These are phyloP conservation scores for Phalacrocorax carbo DNA, from an alignment of 2,113 vertebrate genomes.

Conservation along the genomic window DNA sequence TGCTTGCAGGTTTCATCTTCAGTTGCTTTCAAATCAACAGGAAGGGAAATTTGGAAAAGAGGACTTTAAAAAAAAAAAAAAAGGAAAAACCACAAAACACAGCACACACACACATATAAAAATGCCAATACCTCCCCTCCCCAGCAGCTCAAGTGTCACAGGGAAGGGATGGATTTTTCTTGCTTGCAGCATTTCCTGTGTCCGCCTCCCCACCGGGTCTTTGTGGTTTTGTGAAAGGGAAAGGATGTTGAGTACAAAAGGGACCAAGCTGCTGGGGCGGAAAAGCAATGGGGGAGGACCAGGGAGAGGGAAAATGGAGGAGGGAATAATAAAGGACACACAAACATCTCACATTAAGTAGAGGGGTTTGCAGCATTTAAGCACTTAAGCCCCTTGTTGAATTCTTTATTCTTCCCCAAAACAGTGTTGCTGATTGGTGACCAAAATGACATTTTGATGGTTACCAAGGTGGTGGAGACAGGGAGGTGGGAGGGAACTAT, in stretches of 20 bases:
- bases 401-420: background rate
- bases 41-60: background rate
- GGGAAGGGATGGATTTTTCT: background rate
- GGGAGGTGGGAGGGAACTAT: background rate
- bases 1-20: background rate
- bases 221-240: conserved; percentile 34
- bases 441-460: background rate
- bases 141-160: background rate
- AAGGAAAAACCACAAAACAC: background rate
- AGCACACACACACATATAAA: background rate
- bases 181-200: conserved; percentile 12
- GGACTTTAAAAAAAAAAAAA: background rate
- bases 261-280: background rate
- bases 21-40: background rate
- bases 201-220: conserved; percentile 7
- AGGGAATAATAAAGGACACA: background rate
- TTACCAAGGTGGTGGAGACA: background rate
- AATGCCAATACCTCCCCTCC: background rate
- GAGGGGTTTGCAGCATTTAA: background rate
- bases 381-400: background rate
- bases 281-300: background rate
- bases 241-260: conserved; percentile 43
- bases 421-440: background rate
- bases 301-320: background rate
- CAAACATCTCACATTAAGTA: background rate